A percentile compares a stretch with the other conserved stretches of the same genome.
Evolutionary conservation across 2,888 invertebrate genomes (phyloP).

Genomic region (Tetragonula carbonaria): DNA sequence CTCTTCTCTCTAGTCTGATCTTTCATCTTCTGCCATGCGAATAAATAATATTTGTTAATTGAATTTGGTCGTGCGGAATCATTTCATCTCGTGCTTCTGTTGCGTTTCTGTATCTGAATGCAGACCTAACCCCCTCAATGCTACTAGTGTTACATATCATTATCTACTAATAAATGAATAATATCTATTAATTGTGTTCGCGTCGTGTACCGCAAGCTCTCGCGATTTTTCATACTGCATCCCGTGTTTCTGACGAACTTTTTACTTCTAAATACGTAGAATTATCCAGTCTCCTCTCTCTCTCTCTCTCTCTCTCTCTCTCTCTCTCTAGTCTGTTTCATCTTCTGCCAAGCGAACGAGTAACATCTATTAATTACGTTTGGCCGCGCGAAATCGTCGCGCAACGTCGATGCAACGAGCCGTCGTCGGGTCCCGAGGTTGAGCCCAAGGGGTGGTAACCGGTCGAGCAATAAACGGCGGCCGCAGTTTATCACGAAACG

Average conservation of each 20-base stretch:
- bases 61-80: too few relatives aligned
- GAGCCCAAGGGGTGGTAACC: slow-evolving; percentile 48
- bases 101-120: too few relatives aligned
- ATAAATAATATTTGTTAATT: too few relatives aligned
- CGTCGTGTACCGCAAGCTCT: neutral
- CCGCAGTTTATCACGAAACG: slow-evolving; percentile 83
- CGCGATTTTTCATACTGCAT: slow-evolving; percentile 48
- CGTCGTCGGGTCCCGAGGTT: slow-evolving; percentile 17
- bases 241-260: slow-evolving; percentile 7
- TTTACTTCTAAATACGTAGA: neutral
- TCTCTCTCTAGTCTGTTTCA: neutral
- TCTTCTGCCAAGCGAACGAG: slow-evolving; percentile 71
- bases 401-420: slow-evolving; percentile 46
- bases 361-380: slow-evolving; percentile 82
- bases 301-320: neutral
- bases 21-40: too few relatives aligned
- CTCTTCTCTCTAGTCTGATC: neutral
- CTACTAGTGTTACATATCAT: too few relatives aligned
- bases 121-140: too few relatives aligned
- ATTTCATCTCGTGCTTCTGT: too few relatives aligned
- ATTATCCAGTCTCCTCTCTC: too few relatives aligned
- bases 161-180: too few relatives aligned
- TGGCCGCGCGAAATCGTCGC: slow-evolving; percentile 71
- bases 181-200: too few relatives aligned
- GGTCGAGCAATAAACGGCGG: slow-evolving; percentile 78